A percentile compares a stretch with the other conserved stretches of the same genome.
Conservation (phyloP, 2,797 vertebrate genomes). For the Fundulus diaphanus region DNA sequence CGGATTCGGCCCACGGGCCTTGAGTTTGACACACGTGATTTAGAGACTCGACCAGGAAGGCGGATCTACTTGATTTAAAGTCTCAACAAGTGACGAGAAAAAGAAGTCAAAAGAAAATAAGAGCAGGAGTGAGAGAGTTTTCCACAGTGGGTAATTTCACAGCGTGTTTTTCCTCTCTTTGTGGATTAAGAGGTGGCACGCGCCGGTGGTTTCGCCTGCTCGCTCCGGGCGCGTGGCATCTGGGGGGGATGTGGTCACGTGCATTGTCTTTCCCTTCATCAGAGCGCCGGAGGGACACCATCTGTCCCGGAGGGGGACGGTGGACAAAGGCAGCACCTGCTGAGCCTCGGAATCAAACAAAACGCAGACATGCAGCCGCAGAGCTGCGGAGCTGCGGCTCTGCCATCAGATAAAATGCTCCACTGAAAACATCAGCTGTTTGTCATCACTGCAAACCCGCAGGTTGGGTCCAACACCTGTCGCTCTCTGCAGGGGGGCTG, state of each 20-base stretch:
- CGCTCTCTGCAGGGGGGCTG: constrained; percentile 44
- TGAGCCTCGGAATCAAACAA: constrained; percentile 16
- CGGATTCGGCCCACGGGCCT: too few species aligned
- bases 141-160: constrained; percentile 7
- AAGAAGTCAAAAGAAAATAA: not conserved
- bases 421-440: too few species aligned
- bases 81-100: too few species aligned
- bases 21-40: too few species aligned
- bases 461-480: constrained; percentile 73
- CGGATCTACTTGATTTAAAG: too few species aligned
- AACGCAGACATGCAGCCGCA: constrained; percentile 1
- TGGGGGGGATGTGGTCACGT: constrained; percentile 54
- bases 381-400: not conserved
- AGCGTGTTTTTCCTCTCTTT: constrained; percentile 6
- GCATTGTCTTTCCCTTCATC: constrained; percentile 44
- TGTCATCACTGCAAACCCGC: not conserved
- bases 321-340: constrained; percentile 61
- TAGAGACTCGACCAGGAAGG: too few species aligned
- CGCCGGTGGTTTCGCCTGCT: constrained; percentile 73
- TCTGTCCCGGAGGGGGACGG: constrained; percentile 63
- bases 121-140: not conserved
- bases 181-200: constrained; percentile 62
- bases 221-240: constrained; percentile 79
- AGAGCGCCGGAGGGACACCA: constrained; percentile 67
- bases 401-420: not conserved